These are phyloP conservation scores for Nematolebias whitei DNA, from an alignment of 2,113 vertebrate species.

Conservation along the genomic window DNA sequence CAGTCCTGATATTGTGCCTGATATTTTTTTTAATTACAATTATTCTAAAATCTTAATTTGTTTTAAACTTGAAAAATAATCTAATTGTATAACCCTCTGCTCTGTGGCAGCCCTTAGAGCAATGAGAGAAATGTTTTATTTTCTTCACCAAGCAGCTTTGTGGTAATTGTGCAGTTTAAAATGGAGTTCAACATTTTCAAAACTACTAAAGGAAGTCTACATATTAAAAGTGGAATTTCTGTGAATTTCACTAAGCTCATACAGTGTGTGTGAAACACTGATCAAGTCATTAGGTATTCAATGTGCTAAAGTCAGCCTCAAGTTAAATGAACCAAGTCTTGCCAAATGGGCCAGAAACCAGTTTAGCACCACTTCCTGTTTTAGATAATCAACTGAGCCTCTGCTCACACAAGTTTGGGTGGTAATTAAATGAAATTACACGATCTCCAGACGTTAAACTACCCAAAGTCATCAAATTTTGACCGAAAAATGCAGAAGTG, in stretches of 20 bases:
- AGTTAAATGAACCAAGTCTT: conserved; percentile 13
- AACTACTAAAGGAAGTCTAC: background rate
- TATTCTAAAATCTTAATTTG: conserved; percentile 8
- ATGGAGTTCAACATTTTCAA: background rate
- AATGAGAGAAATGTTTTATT: background rate
- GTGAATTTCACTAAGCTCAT: conserved; percentile 4
- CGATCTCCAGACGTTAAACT: background rate
- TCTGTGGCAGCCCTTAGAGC: conserved; percentile 1
- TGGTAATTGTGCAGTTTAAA: conserved; percentile 17
- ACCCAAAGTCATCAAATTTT: no score
- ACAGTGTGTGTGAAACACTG: conserved; percentile 5
- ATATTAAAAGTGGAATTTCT: background rate
- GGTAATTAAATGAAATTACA: background rate
- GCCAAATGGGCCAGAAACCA: conserved; percentile 17
- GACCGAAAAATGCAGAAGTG: no score
- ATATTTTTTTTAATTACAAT: background rate
- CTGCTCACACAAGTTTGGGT: conserved; percentile 22
- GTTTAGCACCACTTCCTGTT: conserved; percentile 33
- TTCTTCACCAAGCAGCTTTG: background rate
- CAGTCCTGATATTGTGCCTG: conserved; percentile 5
- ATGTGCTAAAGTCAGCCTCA: conserved; percentile 19
- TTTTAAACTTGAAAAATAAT: conserved; percentile 8
- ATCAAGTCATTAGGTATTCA: conserved; percentile 35
- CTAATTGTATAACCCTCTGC: conserved; percentile 17
- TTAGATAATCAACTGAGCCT: conserved; percentile 23